phyloP scores from a whole-genome alignment of 2,797 vertebrate genomes.

The Poecilia velifera region DNA sequence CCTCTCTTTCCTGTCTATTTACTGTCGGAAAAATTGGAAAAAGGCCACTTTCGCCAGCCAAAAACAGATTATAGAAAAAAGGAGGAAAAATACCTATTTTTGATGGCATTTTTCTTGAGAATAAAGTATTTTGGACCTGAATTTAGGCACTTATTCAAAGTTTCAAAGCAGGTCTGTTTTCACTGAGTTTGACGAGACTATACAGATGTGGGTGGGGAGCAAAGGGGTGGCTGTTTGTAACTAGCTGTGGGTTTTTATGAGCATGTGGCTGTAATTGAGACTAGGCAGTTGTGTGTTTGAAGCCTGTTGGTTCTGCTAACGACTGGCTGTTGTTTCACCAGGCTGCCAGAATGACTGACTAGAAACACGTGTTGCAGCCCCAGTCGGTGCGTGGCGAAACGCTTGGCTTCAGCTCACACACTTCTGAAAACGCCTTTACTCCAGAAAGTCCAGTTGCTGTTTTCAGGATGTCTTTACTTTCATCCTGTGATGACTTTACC shows the following conservation, averaged over 20 bases:
- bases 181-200: neutral
- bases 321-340: slow-evolving; percentile 56
- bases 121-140: no score
- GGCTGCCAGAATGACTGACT: slow-evolving; percentile 59
- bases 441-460: slow-evolving; percentile 1
- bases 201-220: neutral
- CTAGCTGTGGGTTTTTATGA: slow-evolving; percentile 40
- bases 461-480: slow-evolving; percentile 6
- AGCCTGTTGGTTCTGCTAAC: slow-evolving; percentile 40
- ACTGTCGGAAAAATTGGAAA: no score
- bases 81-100: no score
- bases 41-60: no score
- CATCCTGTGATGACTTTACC: slow-evolving; percentile 1
- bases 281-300: slow-evolving; percentile 55
- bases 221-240: neutral
- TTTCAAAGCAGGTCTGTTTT: neutral
- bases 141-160: neutral
- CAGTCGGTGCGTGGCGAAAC: slow-evolving; percentile 23
- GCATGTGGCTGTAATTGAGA: slow-evolving; percentile 59
- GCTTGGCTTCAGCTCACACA: slow-evolving; percentile 20
- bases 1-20: no score
- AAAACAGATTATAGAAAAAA: no score
- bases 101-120: no score
- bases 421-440: neutral
- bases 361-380: slow-evolving; percentile 54